Conservation (phyloP, 2,113 vertebrate species). For the Seriola quinqueradiata region DNA sequence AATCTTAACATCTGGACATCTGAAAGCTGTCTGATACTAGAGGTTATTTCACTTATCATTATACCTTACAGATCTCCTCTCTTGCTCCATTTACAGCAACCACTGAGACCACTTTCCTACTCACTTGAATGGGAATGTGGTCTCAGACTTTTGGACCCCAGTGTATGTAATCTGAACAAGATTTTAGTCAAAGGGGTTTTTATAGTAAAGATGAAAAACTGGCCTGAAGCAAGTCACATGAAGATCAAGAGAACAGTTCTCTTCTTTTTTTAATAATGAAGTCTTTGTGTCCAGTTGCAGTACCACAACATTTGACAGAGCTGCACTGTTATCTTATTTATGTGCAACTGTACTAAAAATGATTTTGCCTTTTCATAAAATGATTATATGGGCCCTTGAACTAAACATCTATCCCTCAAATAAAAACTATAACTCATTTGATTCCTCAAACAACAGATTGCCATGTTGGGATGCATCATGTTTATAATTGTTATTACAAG, state of each 20-base stretch:
- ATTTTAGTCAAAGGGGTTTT: neutral
- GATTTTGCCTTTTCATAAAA: neutral
- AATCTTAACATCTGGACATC: neutral
- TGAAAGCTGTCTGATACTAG: neutral
- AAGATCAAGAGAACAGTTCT: slow-evolving; percentile 14
- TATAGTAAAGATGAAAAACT: neutral
- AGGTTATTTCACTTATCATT: neutral
- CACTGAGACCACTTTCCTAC: neutral
- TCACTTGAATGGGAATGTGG: too few species aligned
- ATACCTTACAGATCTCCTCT: neutral
- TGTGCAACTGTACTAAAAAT: neutral
- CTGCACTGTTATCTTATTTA: slow-evolving; percentile 3
- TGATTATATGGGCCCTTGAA: neutral
- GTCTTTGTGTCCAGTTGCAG: slow-evolving; percentile 41
- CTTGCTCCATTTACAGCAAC: neutral
- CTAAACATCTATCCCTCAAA: neutral
- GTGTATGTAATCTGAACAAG: too few species aligned
- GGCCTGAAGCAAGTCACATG: slow-evolving; percentile 64
- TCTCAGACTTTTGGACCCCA: too few species aligned
- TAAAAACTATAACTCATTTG: neutral
- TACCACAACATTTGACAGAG: neutral
- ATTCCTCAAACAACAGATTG: neutral
- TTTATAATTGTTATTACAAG: neutral
- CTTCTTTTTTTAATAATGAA: slow-evolving; percentile 16
- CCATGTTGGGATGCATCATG: neutral